Base-by-base conservation (phyloP, 1,140 invertebrate genomes). In the Drosophila baimaii region DNA sequence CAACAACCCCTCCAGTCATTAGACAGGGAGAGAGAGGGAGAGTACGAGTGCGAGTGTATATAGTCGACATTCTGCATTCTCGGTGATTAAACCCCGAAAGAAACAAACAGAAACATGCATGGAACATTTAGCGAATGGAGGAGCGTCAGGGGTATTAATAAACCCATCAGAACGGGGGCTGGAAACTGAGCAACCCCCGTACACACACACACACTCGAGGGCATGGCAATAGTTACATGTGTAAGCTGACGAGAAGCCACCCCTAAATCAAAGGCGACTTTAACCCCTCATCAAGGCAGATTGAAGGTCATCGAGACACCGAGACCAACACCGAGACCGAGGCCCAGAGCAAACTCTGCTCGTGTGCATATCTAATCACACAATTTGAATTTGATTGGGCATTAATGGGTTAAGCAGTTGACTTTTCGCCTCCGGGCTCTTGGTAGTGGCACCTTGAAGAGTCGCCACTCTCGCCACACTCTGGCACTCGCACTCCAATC, bases 331-430 rank as follows among this genome's bases (percentile, higher is more conserved):
- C 47, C 13, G 21, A 31, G 17, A 13, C 27, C 47, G 25, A 49
- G 29, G 17, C 46, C 15, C 15, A 39, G n/a, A 47, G 21, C 8
- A 35, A 37, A 61, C 58, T 37, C n/a, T 55, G 46, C 59, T 66
- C 35, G 41, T 52, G 63, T 66, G 83, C 84, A 79, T 83, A 83
- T 80, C 79, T 74, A 89, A 88, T 88, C 81, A 61, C 54, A 49
- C 69, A 55, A 89, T 88, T 89, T 78, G 47, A 81, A 61, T 88
- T 83, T 88, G 77, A 89, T 88, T 89, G 70, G 72, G 52, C 80
- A 79, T 86, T 88, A 88, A 88, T 88, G 83, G 83, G 83, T 88
- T 88, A 88, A 89, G 72, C 63, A 46, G 33, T 73, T 83, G 82
- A 85, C 81, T 85, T 75, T 78, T 81, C 66, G 57, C 37, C 39